phyloP scores from a whole-genome alignment of 1,140 invertebrate genomes.

The Cotesia typhae region DNA sequence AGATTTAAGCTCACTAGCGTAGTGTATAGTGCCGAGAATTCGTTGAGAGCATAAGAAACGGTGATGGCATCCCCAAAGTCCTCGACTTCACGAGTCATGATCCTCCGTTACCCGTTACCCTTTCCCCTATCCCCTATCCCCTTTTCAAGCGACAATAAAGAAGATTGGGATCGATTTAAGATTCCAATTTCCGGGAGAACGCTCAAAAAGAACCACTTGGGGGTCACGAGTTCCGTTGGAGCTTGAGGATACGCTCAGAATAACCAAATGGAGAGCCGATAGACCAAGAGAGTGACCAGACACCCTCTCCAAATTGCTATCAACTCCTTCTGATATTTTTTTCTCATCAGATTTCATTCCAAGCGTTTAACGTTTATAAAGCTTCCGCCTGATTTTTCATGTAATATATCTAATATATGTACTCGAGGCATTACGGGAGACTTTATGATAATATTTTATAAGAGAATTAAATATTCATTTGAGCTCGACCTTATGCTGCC shows the following conservation, averaged over 20 bases:
- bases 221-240: not conserved
- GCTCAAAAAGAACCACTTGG: constrained; percentile 37
- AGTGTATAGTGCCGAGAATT: not conserved
- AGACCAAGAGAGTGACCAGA: no score
- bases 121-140: no score
- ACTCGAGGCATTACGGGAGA: no score
- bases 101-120: constrained; percentile 20
- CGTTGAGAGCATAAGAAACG: not conserved
- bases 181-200: constrained; percentile 56
- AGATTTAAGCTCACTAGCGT: constrained; percentile 2
- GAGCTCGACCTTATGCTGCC: constrained; percentile 40
- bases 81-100: constrained; percentile 13
- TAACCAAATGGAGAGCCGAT: not conserved
- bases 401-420: no score
- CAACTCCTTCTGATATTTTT: not conserved
- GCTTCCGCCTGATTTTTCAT: no score
- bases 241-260: constrained; percentile 6
- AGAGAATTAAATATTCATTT: constrained; percentile 60
- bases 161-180: constrained; percentile 58
- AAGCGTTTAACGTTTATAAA: not conserved
- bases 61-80: not conserved
- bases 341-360: not conserved
- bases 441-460: constrained; percentile 43
- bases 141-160: constrained; percentile 44
- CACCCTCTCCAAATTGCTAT: constrained; percentile 18